Evolutionary conservation across 2,888 invertebrate species (phyloP).

Genomic region (Siphlonurus alternatus): DNA sequence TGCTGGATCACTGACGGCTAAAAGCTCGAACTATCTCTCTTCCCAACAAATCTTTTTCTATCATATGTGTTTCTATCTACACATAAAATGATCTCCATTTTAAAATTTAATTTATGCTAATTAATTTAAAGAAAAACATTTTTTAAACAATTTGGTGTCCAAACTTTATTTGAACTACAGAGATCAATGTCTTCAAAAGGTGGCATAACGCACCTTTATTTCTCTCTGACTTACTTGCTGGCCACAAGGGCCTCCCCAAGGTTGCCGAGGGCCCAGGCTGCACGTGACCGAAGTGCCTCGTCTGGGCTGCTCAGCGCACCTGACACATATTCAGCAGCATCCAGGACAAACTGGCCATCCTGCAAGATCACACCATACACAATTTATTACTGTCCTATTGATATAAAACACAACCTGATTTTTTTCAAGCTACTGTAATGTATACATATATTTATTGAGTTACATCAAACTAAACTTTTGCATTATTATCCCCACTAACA

Average conservation of each 20-base stretch:
- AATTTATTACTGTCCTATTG: not conserved
- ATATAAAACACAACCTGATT: not conserved
- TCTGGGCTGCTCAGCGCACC: constrained; percentile 39
- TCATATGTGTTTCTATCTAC: too few species aligned
- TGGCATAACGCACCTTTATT: not conserved
- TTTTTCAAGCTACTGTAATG: not conserved
- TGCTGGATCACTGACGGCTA: too few species aligned
- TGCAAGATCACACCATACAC: constrained; percentile 7
- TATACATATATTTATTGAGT: not conserved
- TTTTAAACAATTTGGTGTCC: constrained; percentile 8
- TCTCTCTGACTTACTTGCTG: constrained; percentile 34
- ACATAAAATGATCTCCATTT: too few species aligned
- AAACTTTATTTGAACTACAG: not conserved
- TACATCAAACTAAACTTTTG: too few species aligned
- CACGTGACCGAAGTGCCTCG: constrained; percentile 54
- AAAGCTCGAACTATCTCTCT: too few species aligned
- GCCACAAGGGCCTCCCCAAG: constrained; percentile 63
- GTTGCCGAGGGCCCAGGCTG: constrained; percentile 77
- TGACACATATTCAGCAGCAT: constrained; percentile 57
- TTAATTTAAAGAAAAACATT: too few species aligned
- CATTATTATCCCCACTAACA: too few species aligned
- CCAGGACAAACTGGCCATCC: constrained; percentile 43
- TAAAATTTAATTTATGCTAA: too few species aligned
- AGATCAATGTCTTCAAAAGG: not conserved
- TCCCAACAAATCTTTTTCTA: too few species aligned